phyloP scores from a whole-genome alignment of 2,113 vertebrate species.

The Sisor rabdophorus region DNA sequence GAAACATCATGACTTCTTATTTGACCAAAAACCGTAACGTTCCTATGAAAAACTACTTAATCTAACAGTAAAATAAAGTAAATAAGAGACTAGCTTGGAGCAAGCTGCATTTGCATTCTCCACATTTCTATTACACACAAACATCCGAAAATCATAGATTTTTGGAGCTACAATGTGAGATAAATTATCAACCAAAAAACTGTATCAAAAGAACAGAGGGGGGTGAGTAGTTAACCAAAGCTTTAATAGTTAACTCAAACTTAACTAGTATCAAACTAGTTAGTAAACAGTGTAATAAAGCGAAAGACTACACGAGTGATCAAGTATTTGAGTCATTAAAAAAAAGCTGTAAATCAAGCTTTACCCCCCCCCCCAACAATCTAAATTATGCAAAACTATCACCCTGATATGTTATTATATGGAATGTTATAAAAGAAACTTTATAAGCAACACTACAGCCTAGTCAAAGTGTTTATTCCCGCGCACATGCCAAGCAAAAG shows the following conservation, averaged over 20 bases:
- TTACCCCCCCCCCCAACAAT: too few relatives aligned
- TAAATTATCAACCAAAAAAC: background rate
- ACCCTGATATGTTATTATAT: too few relatives aligned
- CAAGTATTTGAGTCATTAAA: too few relatives aligned
- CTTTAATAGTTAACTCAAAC: background rate
- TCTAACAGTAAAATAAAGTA: background rate
- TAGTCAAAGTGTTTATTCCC: background rate
- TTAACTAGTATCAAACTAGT: background rate
- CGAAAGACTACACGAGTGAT: background rate
- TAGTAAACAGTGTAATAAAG: background rate
- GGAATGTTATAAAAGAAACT: background rate
- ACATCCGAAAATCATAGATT: background rate
- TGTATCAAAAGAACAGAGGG: too few relatives aligned
- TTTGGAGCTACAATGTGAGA: background rate
- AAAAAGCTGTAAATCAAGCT: too few relatives aligned
- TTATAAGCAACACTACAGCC: background rate
- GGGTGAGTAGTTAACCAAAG: background rate
- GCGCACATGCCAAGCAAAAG: background rate
- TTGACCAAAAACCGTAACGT: too few relatives aligned
- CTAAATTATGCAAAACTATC: too few relatives aligned
- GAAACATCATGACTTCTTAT: background rate
- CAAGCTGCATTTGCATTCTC: background rate
- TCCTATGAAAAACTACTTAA: too few relatives aligned
- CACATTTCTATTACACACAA: background rate
- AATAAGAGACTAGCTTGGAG: too few relatives aligned